phyloP scores from a whole-genome alignment of 2,797 vertebrate genomes.

The Chanos chanos region DNA sequence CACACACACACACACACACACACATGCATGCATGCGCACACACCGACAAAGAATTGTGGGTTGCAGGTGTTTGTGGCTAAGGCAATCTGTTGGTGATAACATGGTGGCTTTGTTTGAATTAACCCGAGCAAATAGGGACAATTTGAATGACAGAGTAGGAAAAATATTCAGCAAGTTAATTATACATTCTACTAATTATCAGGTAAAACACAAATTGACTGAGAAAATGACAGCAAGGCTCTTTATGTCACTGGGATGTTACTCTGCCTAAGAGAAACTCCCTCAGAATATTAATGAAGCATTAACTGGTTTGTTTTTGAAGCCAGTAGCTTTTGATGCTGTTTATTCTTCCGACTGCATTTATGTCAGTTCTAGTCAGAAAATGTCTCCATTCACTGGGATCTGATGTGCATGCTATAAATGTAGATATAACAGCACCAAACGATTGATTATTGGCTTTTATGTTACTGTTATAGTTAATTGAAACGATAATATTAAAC shows the following conservation, averaged over 20 bases:
- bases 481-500: too few relatives aligned
- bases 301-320: conserved; percentile 8
- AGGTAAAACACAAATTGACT: conserved; percentile 23
- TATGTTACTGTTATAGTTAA: too few relatives aligned
- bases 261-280: not conserved
- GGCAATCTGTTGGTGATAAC: not conserved
- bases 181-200: conserved; percentile 35
- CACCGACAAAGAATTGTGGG: not conserved
- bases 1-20: not conserved
- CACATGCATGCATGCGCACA: too few relatives aligned
- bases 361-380: conserved; percentile 1
- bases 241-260: not conserved
- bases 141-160: conserved; percentile 10
- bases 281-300: conserved; percentile 31
- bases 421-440: too few relatives aligned
- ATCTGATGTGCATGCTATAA: too few relatives aligned
- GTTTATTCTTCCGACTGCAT: not conserved
- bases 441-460: too few relatives aligned
- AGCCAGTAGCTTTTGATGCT: conserved; percentile 3
- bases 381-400: not conserved
- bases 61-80: not conserved
- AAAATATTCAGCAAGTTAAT: conserved; percentile 27
- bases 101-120: not conserved
- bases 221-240: conserved; percentile 8
- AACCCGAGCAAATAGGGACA: not conserved